These are phyloP conservation scores for Syritta pipiens DNA, from an alignment of 2,888 invertebrate species.

Conservation along the genomic window DNA sequence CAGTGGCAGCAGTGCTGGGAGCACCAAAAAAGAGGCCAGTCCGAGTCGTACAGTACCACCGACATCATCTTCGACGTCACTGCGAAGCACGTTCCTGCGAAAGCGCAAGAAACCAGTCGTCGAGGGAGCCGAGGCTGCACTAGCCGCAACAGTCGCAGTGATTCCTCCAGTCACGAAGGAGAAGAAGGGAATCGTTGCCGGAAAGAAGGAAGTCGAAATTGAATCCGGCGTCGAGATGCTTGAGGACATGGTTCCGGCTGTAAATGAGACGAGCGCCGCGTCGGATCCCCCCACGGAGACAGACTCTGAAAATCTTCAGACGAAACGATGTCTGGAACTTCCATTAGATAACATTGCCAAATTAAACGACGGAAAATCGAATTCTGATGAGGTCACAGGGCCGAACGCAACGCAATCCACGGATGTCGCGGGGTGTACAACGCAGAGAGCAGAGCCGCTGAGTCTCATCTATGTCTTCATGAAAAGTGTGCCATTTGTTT, in stretches of 20 bases:
- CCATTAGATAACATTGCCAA: conserved; percentile 42
- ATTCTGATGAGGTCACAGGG: no score
- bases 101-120: conserved; percentile 71
- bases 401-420: not conserved
- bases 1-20: conserved; percentile 36
- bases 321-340: conserved; percentile 67
- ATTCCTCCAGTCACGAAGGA: conserved; percentile 61
- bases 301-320: not conserved
- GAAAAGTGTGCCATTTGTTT: conserved; percentile 32
- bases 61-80: conserved; percentile 38
- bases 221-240: conserved; percentile 78
- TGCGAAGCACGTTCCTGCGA: conserved; percentile 74
- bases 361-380: not conserved
- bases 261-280: not conserved
- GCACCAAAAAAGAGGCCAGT: conserved; percentile 72
- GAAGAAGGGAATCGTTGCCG: conserved; percentile 72
- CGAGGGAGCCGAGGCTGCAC: conserved; percentile 70
- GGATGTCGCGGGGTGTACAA: not conserved
- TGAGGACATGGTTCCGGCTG: conserved; percentile 77
- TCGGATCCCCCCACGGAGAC: not conserved
- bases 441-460: conserved; percentile 1
- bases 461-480: conserved; percentile 18
- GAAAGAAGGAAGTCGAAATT: conserved; percentile 76
- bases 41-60: conserved; percentile 60
- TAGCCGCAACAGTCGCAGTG: conserved; percentile 60